Conservation (phyloP, 2,113 vertebrate genomes). For the Paradoxurus hermaphroditus region DNA sequence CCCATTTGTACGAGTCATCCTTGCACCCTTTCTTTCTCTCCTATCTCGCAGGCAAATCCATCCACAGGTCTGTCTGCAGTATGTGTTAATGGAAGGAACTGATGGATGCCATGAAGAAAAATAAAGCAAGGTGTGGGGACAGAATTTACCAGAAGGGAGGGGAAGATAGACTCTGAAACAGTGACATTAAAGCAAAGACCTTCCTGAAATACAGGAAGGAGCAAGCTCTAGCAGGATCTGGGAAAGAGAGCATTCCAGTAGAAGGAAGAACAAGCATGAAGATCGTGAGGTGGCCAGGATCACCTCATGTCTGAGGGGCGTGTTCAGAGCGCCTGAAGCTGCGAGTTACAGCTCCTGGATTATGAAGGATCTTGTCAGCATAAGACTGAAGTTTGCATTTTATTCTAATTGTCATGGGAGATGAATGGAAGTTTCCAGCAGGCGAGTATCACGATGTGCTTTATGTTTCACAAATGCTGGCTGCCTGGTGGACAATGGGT, state of each 20-base stretch:
- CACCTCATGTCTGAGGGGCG: fast-evolving
- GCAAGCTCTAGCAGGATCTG: background rate
- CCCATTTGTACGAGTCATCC: too few relatives aligned
- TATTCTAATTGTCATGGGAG: background rate
- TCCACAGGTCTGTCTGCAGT: background rate
- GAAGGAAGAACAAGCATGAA: background rate
- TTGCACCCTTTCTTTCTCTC: background rate
- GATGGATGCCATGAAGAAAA: background rate
- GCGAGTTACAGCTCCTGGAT: background rate
- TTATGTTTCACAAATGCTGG: background rate
- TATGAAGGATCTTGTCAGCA: background rate
- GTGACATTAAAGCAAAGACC: background rate
- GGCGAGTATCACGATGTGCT: background rate
- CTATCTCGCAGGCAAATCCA: background rate
- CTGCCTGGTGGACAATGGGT: background rate
- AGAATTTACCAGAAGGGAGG: background rate
- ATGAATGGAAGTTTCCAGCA: background rate
- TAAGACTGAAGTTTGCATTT: background rate
- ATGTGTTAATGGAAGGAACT: background rate
- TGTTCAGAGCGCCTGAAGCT: background rate
- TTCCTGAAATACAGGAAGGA: background rate
- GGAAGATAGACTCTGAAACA: background rate
- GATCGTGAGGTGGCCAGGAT: fast-evolving
- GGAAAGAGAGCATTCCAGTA: too few relatives aligned
- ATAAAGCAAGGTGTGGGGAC: background rate